Conservation (phyloP, 2,113 vertebrate species). For the Aegypius monachus region DNA sequence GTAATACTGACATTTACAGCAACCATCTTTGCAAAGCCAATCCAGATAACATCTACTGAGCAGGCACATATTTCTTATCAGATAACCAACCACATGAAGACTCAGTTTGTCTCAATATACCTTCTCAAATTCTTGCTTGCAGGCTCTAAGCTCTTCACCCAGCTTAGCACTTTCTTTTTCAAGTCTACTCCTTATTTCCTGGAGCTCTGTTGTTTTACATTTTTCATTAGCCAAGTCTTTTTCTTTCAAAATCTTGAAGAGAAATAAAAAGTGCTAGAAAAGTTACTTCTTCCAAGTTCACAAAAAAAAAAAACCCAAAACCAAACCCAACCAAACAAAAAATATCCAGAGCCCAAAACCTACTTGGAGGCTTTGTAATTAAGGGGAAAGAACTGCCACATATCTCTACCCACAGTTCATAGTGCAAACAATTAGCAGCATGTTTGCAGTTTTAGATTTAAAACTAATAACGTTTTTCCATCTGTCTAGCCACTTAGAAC, state of each 20-base stretch:
- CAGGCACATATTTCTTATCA: neutral
- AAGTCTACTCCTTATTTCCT: slow-evolving; percentile 77
- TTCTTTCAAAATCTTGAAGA: slow-evolving; percentile 79
- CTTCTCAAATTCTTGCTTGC: slow-evolving; percentile 85
- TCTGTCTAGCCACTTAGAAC: neutral
- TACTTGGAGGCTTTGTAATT: neutral
- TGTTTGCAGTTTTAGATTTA: neutral
- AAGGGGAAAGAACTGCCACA: neutral
- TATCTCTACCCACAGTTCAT: neutral
- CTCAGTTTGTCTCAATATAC: slow-evolving; percentile 64
- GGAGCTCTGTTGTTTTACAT: slow-evolving; percentile 80
- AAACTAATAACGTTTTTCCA: neutral
- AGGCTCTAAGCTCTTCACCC: slow-evolving; percentile 78
- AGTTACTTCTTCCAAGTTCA: neutral
- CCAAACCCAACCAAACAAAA: neutral
- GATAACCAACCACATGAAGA: neutral
- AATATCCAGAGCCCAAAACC: neutral
- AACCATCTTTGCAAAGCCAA: neutral
- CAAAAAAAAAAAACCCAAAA: neutral
- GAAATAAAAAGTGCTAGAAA: neutral
- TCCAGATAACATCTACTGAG: neutral
- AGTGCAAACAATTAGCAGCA: neutral
- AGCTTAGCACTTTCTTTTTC: slow-evolving; percentile 82
- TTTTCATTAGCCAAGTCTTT: slow-evolving; percentile 86
- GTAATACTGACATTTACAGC: neutral